These are phyloP conservation scores for Pantherophis vulpinus DNA, from an alignment of 2,797 vertebrate genomes.

Conservation along the genomic window DNA sequence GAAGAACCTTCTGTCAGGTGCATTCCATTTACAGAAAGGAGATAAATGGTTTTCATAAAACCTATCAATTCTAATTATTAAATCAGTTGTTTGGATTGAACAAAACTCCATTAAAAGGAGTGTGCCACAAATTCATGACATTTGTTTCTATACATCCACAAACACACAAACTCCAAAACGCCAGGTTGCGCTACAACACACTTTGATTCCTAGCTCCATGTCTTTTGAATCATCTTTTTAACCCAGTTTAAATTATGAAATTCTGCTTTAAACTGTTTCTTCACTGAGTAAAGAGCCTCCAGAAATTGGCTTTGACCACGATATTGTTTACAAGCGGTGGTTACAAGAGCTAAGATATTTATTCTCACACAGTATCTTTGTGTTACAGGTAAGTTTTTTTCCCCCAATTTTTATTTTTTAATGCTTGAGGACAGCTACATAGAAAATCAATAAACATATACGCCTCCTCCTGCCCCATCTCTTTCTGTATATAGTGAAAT, in stretches of 20 bases:
- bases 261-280: background rate
- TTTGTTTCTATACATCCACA: constrained; percentile 5
- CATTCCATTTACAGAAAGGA: constrained; percentile 39
- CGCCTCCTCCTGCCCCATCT: background rate
- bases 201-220: constrained; percentile 14
- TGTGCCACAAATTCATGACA: constrained; percentile 40
- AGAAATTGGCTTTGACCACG: background rate
- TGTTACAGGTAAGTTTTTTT: background rate
- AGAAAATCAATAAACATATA: background rate
- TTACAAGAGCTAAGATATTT: background rate
- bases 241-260: background rate
- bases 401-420: background rate
- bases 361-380: background rate
- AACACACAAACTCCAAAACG: background rate
- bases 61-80: constrained; percentile 65
- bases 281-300: background rate
- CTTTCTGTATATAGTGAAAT: background rate
- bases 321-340: background rate
- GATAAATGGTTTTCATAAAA: constrained; percentile 44
- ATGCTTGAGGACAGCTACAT: background rate
- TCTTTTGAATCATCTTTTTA: constrained; percentile 27
- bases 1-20: constrained; percentile 26
- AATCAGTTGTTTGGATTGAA: constrained; percentile 55
- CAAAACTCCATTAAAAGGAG: constrained; percentile 56
- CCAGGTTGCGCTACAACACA: background rate